A percentile compares a stretch with the other conserved stretches of the same genome.
These are phyloP conservation scores for Osedax frankpressi DNA, from an alignment of 2,888 invertebrate species.

Conservation along the genomic window DNA sequence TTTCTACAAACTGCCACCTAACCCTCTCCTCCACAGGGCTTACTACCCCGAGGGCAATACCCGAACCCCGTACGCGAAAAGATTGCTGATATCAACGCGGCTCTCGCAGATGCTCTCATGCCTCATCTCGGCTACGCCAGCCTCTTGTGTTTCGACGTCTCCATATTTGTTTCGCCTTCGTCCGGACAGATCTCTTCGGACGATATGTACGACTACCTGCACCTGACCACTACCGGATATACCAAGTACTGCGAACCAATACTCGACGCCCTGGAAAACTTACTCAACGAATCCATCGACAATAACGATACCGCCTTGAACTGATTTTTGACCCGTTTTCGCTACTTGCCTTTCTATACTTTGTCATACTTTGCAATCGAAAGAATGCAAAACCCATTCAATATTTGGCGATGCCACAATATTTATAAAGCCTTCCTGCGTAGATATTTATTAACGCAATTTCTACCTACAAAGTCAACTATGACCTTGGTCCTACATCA, in stretches of 20 bases:
- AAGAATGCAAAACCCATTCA: too few relatives aligned
- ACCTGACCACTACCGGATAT: conserved; percentile 70
- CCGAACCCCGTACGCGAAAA: conserved; percentile 69
- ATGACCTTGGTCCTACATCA: too few relatives aligned
- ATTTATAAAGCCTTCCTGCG: too few relatives aligned
- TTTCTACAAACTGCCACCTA: too few relatives aligned
- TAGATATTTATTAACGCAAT: too few relatives aligned
- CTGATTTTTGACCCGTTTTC: too few relatives aligned
- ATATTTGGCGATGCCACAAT: too few relatives aligned
- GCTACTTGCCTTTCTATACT: too few relatives aligned
- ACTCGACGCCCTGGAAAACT: conserved; percentile 39
- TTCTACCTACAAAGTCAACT: too few relatives aligned
- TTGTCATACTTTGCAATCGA: too few relatives aligned
- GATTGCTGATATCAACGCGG: conserved; percentile 61
- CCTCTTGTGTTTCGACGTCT: conserved; percentile 65
- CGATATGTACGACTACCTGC: conserved; percentile 82
- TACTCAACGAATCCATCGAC: conserved; percentile 22
- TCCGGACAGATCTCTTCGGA: conserved; percentile 65
- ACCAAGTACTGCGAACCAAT: conserved; percentile 52
- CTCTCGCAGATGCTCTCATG: conserved; percentile 57
- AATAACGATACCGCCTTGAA: not conserved
- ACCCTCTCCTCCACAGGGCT: conserved; percentile 53
- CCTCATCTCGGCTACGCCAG: conserved; percentile 54
- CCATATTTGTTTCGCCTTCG: conserved; percentile 41
- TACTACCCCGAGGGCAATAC: conserved; percentile 73